phyloP scores from a whole-genome alignment of 2,797 vertebrate species.

The Coracias cyanogaster region DNA sequence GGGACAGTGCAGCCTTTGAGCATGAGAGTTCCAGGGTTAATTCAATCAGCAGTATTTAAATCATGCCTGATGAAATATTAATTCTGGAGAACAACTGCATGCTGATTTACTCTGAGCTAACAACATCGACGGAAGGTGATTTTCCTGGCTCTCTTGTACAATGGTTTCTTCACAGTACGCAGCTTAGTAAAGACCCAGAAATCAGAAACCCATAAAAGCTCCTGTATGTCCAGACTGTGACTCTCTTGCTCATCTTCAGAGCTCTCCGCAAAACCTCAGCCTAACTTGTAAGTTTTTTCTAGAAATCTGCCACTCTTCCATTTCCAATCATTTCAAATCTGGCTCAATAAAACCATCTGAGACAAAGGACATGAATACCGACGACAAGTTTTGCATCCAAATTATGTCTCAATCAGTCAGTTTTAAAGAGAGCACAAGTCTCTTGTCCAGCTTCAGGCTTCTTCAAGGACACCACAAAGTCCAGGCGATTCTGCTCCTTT shows the following conservation, averaged over 20 bases:
- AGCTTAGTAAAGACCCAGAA: not conserved
- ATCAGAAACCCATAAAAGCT: not conserved
- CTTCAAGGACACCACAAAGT: not conserved
- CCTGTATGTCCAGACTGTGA: accelerated
- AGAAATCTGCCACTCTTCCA: not conserved
- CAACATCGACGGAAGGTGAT: not conserved
- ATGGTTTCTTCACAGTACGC: not conserved
- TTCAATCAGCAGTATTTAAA: not conserved
- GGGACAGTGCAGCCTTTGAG: accelerated
- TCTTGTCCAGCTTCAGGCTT: not conserved
- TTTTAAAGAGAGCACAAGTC: not conserved
- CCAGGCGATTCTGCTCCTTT: accelerated
- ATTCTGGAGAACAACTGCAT: not conserved
- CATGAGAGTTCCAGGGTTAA: not conserved
- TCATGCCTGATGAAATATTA: not conserved
- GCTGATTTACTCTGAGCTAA: not conserved
- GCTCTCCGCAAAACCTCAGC: not conserved
- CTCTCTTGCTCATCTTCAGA: not conserved
- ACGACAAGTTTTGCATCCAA: slow-evolving; percentile 48
- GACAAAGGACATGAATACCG: slow-evolving; percentile 15
- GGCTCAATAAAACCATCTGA: slow-evolving; percentile 26
- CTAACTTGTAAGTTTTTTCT: not conserved
- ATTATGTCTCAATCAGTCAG: not conserved
- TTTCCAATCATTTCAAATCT: not conserved
- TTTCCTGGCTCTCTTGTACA: not conserved